A percentile compares a stretch with the other conserved stretches of the same genome.
Conservation (phyloP, 35 echinoderm and acorn worm genomes). For the Stichopus chloronotus region DNA sequence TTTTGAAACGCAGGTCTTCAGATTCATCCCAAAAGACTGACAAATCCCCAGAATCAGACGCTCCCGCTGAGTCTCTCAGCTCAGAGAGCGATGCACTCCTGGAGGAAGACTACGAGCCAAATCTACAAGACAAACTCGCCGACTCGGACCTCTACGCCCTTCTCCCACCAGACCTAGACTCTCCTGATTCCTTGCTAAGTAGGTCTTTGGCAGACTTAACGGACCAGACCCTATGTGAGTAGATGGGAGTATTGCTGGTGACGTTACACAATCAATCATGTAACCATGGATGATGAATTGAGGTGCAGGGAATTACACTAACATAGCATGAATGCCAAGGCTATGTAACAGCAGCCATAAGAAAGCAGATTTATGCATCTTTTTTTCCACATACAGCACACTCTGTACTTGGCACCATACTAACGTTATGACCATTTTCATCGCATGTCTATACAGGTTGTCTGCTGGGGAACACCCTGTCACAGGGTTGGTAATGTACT, state of each 20-base stretch:
- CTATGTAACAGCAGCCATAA: not conserved
- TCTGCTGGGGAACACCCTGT: not conserved
- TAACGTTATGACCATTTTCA: slow-evolving; percentile 31
- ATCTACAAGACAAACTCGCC: slow-evolving; percentile 79
- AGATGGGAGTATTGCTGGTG: not conserved
- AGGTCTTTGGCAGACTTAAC: slow-evolving; percentile 91
- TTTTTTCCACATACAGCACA: not conserved
- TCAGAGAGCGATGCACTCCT: slow-evolving; percentile 73
- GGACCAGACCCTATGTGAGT: slow-evolving; percentile 92
- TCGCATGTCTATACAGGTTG: slow-evolving; percentile 46
- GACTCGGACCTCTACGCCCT: slow-evolving; percentile 90
- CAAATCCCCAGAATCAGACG: slow-evolving; percentile 60
- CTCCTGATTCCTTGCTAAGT: slow-evolving; percentile 83
- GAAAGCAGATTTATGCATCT: not conserved
- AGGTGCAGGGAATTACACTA: not conserved
- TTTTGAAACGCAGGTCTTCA: slow-evolving; percentile 35
- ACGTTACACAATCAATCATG: not conserved
- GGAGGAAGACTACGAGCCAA: slow-evolving; percentile 79
- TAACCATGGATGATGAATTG: not conserved
- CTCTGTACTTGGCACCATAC: slow-evolving; percentile 11
- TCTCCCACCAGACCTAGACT: slow-evolving; percentile 87
- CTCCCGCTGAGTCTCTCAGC: slow-evolving; percentile 27
- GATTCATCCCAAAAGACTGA: slow-evolving; percentile 59
- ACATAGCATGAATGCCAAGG: not conserved
- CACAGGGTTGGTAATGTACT: slow-evolving; percentile 1